Percentiles rank a stretch among this genome's conserved stretches.
Conservation (phyloP, 2,113 vertebrate species). For the Elgaria multicarinata region DNA sequence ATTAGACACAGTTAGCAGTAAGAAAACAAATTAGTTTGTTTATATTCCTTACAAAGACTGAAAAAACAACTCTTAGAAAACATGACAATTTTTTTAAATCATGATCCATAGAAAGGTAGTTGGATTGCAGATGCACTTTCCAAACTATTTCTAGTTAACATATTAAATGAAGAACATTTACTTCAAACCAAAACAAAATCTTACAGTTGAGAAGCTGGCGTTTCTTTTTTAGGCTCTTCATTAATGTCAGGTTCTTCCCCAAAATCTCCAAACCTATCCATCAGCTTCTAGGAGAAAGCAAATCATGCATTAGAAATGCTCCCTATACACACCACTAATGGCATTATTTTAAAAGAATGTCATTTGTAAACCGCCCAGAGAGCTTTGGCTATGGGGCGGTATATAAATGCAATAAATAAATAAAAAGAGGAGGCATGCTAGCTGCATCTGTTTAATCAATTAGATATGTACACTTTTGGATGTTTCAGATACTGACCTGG, state of each 20-base stretch:
- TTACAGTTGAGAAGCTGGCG: slow-evolving; percentile 89
- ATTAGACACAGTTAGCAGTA: background rate
- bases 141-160: slow-evolving; percentile 21
- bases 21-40: background rate
- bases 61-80: background rate
- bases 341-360: background rate
- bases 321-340: background rate
- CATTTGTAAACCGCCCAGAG: no score
- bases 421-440: background rate
- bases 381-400: no score
- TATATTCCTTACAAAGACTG: background rate
- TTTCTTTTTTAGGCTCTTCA: slow-evolving; percentile 95
- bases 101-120: background rate
- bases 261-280: slow-evolving; percentile 95
- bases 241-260: slow-evolving; percentile 89
- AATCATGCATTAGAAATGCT: slow-evolving; percentile 34
- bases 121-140: slow-evolving; percentile 6
- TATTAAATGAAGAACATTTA: background rate
- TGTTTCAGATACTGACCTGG: background rate
- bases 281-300: slow-evolving; percentile 85
- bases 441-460: background rate
- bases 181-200: slow-evolving; percentile 66
- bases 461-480: background rate
- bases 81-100: background rate
- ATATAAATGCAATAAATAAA: no score